These are phyloP conservation scores for Melipona beecheii DNA, from an alignment of 2,888 invertebrate species.

Conservation along the genomic window DNA sequence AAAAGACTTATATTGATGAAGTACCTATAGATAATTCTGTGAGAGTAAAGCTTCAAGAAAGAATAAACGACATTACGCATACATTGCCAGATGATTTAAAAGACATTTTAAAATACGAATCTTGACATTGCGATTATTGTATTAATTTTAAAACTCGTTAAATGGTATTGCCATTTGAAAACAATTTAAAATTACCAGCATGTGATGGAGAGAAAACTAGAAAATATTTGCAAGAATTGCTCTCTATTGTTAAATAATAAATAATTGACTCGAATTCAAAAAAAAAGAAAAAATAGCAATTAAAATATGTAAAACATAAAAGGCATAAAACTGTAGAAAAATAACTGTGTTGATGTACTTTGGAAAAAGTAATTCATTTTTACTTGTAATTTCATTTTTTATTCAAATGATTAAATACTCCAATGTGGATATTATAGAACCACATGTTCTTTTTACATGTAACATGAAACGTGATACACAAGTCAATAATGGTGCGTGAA, in stretches of 20 bases:
- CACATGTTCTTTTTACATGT: constrained; percentile 25
- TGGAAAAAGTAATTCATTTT: constrained; percentile 13
- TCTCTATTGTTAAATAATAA: constrained; percentile 40
- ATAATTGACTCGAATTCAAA: constrained; percentile 17
- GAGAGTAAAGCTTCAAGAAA: constrained; percentile 88
- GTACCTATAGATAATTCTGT: constrained; percentile 87
- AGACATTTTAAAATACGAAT: constrained; percentile 89
- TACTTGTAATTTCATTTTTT: constrained; percentile 13
- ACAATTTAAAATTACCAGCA: constrained; percentile 10
- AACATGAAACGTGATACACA: constrained; percentile 40
- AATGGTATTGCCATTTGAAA: constrained; percentile 19
- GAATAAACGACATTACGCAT: constrained; percentile 92
- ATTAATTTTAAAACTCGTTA: constrained; percentile 65
- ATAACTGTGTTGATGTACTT: constrained; percentile 17
- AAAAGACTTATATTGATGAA: constrained; percentile 86
- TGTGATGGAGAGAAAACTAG: constrained; percentile 22
- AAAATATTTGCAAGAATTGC: constrained; percentile 38
- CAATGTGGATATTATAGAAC: constrained; percentile 7
- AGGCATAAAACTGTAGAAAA: constrained; percentile 7
- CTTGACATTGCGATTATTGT: constrained; percentile 79
- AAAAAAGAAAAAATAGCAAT: constrained; percentile 38
- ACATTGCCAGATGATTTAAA: constrained; percentile 95
- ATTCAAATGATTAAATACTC: constrained; percentile 43
- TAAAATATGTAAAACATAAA: constrained; percentile 31
- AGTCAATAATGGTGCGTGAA: constrained; percentile 59